Evolutionary conservation across 2,797 vertebrate genomes (phyloP).

Genomic region (Erpetoichthys calabaricus): DNA sequence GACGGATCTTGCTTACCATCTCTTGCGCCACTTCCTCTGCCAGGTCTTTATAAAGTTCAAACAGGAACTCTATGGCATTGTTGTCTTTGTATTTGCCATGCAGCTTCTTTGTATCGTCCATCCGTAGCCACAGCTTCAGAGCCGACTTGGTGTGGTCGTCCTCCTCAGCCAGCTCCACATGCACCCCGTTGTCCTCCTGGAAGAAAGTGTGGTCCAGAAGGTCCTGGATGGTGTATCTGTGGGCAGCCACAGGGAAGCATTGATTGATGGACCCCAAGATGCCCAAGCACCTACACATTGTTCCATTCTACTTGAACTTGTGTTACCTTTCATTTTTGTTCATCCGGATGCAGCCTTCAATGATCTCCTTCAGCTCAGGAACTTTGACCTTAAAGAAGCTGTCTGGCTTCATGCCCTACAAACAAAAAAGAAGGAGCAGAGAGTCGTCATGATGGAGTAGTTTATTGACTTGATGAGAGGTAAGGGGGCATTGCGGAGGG

Average conservation of each 20-base stretch:
- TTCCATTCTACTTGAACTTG: too few species aligned
- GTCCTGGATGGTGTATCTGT: constrained; percentile 90
- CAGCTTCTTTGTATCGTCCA: constrained; percentile 85
- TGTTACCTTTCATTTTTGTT: constrained; percentile 82
- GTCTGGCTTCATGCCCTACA: constrained; percentile 86
- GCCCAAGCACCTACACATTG: neutral
- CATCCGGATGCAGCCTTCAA: constrained; percentile 90
- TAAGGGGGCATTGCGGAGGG: neutral
- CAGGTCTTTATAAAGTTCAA: constrained; percentile 86
- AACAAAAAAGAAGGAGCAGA: constrained; percentile 6
- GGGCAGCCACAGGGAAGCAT: neutral
- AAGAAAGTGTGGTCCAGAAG: constrained; percentile 90
- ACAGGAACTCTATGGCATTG: constrained; percentile 94
- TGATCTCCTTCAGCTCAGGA: constrained; percentile 92
- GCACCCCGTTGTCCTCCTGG: constrained; percentile 86
- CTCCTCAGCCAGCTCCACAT: constrained; percentile 86
- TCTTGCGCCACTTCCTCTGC: constrained; percentile 94
- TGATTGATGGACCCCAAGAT: neutral
- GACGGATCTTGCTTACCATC: constrained; percentile 60
- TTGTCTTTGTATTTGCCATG: constrained; percentile 93
- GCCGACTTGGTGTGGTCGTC: constrained; percentile 75
- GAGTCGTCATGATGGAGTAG: neutral
- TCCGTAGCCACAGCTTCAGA: constrained; percentile 93
- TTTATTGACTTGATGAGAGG: neutral
- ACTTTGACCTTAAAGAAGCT: constrained; percentile 96